Percentiles rank a stretch among this genome's conserved stretches.
Conservation (phyloP, 2,888 invertebrate genomes). For the Lepidonotus clava region DNA sequence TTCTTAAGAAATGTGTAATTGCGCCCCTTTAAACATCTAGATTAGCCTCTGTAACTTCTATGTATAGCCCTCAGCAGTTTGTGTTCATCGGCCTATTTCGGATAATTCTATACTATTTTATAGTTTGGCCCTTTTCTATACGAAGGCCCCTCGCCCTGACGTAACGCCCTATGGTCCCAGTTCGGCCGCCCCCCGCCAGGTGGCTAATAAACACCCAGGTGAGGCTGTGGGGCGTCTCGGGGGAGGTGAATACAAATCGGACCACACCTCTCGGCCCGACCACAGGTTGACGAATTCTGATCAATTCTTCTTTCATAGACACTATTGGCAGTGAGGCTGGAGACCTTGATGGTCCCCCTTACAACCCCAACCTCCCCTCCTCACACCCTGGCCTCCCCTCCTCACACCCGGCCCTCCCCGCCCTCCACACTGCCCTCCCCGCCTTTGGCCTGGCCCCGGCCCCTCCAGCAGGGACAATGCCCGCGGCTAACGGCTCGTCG, state of each 20-base stretch:
- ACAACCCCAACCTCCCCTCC: background rate
- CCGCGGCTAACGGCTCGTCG: background rate
- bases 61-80: too few relatives aligned
- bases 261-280: background rate
- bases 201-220: background rate
- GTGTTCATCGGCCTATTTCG: too few relatives aligned
- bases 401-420: too few relatives aligned
- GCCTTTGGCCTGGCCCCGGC: background rate
- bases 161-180: too few relatives aligned
- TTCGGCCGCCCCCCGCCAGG: too few relatives aligned
- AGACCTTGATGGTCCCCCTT: background rate
- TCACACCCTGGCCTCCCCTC: background rate
- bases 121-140: too few relatives aligned
- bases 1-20: too few relatives aligned
- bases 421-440: background rate
- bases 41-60: too few relatives aligned
- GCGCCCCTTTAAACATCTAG: too few relatives aligned
- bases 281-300: background rate
- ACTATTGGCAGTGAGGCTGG: background rate
- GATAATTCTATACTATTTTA: too few relatives aligned
- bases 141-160: too few relatives aligned
- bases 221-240: background rate
- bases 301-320: background rate
- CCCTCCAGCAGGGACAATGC: background rate
- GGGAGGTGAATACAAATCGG: background rate